These are phyloP conservation scores for Cyrtonyx montezumae DNA, from an alignment of 2,113 vertebrate species.

Conservation along the genomic window DNA sequence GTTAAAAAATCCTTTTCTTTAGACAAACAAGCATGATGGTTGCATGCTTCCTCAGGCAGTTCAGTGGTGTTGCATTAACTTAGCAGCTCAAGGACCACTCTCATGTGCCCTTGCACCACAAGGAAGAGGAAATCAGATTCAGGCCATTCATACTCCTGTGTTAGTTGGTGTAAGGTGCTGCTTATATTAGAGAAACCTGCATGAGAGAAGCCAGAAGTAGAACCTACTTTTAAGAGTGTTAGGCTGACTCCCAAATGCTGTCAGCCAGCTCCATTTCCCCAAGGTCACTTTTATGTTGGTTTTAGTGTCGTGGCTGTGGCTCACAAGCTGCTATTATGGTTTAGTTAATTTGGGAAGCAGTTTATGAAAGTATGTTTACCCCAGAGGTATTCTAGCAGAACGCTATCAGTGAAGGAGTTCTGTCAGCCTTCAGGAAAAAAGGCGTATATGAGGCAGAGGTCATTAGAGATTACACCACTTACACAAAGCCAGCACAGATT, in stretches of 20 bases:
- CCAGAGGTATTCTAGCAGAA: conserved; percentile 6
- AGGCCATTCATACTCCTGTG: background rate
- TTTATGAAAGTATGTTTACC: background rate
- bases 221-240: background rate
- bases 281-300: background rate
- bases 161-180: background rate
- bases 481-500: background rate
- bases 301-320: background rate
- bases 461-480: background rate
- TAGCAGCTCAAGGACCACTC: background rate
- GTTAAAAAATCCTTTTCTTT: conserved; percentile 13
- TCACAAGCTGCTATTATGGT: background rate
- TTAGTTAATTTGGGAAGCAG: background rate
- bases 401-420: background rate
- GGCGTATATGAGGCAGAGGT: background rate
- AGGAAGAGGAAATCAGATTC: background rate
- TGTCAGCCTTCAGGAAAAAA: conserved; percentile 25
- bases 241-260: background rate
- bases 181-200: background rate
- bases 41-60: accelerated
- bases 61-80: background rate
- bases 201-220: background rate
- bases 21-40: background rate
- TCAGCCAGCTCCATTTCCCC: background rate
- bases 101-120: background rate